phyloP scores from a whole-genome alignment of 1,140 invertebrate genomes.

The Temnothorax nylanderi region DNA sequence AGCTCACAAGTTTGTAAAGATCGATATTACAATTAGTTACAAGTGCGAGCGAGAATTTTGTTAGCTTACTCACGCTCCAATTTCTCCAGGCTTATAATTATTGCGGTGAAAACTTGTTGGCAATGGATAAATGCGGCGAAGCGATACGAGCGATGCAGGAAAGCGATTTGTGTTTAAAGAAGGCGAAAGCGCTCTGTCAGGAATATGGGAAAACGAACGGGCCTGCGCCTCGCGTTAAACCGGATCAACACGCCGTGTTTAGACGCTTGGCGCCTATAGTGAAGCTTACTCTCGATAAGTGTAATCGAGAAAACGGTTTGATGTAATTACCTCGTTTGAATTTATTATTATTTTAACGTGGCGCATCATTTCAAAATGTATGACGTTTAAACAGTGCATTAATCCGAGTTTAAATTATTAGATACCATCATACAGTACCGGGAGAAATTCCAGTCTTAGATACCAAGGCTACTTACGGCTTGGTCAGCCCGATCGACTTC shows the following conservation, averaged over 20 bases:
- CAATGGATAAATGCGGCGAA: slow-evolving; percentile 91
- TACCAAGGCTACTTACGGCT: slow-evolving; percentile 89
- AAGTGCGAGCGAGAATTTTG: not conserved
- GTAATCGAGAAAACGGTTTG: slow-evolving; percentile 90
- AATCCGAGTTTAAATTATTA: slow-evolving; percentile 71
- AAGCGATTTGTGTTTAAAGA: slow-evolving; percentile 87
- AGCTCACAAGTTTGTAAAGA: slow-evolving; percentile 70
- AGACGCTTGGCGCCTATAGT: slow-evolving; percentile 87
- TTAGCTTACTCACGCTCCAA: not conserved
- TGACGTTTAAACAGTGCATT: not conserved
- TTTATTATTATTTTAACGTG: slow-evolving; percentile 9
- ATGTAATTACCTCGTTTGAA: slow-evolving; percentile 86
- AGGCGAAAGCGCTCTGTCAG: slow-evolving; percentile 86
- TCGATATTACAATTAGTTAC: not conserved
- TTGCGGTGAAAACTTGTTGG: slow-evolving; percentile 88
- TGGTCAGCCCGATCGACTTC: slow-evolving; percentile 89
- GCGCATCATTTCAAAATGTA: not conserved
- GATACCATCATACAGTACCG: slow-evolving; percentile 90
- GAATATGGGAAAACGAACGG: slow-evolving; percentile 89
- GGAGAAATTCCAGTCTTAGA: slow-evolving; percentile 88
- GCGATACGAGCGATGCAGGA: slow-evolving; percentile 89
- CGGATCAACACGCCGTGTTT: slow-evolving; percentile 90
- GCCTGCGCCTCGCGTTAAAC: slow-evolving; percentile 87
- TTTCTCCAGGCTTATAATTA: slow-evolving; percentile 88
- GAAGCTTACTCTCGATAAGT: slow-evolving; percentile 89